Evolutionary conservation across 1,140 invertebrate species (phyloP), one percentile per base, ranked within the genome.

Genomic region (Conopomorpha cramerella): DNA sequence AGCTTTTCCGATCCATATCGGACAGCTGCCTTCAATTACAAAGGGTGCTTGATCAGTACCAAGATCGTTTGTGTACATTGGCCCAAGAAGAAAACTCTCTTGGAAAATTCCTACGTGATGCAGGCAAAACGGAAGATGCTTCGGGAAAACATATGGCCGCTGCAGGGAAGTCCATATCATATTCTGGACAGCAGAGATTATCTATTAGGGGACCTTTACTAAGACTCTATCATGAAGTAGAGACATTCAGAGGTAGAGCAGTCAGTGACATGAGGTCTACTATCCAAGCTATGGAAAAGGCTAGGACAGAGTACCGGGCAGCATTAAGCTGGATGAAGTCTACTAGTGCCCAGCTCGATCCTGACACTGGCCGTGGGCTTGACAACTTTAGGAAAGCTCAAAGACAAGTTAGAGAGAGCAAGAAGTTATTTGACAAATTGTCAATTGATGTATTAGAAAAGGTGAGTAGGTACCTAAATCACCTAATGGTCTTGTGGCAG

Each of bases 291-390:
- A 98, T 99, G 93, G 96, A 99, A 66, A 92, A 91, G 60, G 84
- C 90, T 1, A 82, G 98, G 36, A 97, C 93, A n/a, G 95, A 98
- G 52, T 99, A 99, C 72, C 80, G 92, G 37, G 96, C 95, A 0
- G 92, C 95, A 1, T 80, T 99, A 1, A 89, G 93, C 55, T 99
- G 98, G 97, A 99, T 99, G 96, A 99, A 99, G 78, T 93, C 97
- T 45, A 86, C 94, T 2, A 98, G 95, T 36, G 88, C 92, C 46
- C 90, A 98, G 66, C 79, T 99, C 11, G 96, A 99, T 79, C 98
- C 98, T 0, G 97, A 99, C 59, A 95, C 93, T 0, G 93, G 90
- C 33, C 91, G 93, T 53, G 94, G 97, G 39, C 73, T 99, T 25
- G 95, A 99, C 51, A 95, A 92, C 73, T 99, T 98, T 70, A 81